Conservation (phyloP, 1,140 invertebrate species). For the Drosophila arawakana region DNA sequence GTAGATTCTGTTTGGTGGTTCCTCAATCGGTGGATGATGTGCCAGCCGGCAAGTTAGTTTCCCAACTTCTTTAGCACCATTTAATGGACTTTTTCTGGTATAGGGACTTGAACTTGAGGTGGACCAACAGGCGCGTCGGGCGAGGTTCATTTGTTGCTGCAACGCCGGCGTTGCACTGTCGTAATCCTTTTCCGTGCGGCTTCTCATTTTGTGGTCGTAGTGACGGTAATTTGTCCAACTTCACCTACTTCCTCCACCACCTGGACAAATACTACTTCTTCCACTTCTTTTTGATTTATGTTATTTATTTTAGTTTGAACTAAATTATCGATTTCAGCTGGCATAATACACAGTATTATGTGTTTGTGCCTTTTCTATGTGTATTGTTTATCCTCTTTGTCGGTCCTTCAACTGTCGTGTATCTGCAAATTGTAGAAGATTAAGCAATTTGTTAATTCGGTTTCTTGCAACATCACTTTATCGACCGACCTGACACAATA, state of each 20-base stretch:
- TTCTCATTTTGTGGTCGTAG: constrained; percentile 52
- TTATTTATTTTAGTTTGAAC: constrained; percentile 41
- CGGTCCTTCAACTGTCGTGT: constrained; percentile 13
- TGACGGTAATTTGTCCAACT: neutral
- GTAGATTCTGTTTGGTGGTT: constrained; percentile 22
- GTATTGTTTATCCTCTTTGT: constrained; percentile 24
- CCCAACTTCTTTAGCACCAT: constrained; percentile 42
- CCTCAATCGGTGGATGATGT: constrained; percentile 43
- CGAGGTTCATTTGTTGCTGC: constrained; percentile 80
- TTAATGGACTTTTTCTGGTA: constrained; percentile 8
- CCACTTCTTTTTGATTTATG: constrained; percentile 36
- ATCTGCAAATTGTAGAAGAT: constrained; percentile 41
- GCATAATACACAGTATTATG: constrained; percentile 56
- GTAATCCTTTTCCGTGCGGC: constrained; percentile 72
- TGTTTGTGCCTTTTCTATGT: constrained; percentile 3
- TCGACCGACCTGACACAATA: constrained; percentile 83
- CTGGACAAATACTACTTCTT: neutral
- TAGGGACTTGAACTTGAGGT: constrained; percentile 4
- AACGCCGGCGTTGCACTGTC: constrained; percentile 72
- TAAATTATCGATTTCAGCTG: constrained; percentile 50
- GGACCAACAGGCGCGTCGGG: constrained; percentile 72
- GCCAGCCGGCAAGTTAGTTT: constrained; percentile 27
- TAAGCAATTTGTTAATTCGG: constrained; percentile 25
- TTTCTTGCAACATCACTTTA: constrained; percentile 7
- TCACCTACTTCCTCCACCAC: neutral